A percentile compares a stretch with the other conserved stretches of the same genome.
phyloP scores from a whole-genome alignment of 2,888 invertebrate genomes.

The Pollenia angustigena region DNA sequence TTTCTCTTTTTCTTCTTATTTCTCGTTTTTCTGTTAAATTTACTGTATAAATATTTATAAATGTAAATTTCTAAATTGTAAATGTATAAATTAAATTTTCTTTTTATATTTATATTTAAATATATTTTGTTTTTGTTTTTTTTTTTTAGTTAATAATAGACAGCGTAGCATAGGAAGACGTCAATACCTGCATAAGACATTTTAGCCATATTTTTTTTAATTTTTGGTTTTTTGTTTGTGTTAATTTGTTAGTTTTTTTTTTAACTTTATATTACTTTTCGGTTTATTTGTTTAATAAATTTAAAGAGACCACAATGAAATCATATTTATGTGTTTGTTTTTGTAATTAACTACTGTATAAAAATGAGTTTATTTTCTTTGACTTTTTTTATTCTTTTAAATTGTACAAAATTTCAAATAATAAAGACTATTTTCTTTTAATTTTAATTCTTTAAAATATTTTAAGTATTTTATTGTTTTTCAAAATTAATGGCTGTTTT shows the following conservation, averaged over 20 bases:
- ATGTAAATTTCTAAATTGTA: conserved; percentile 79
- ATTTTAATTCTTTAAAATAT: neutral
- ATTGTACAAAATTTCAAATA: conserved; percentile 18
- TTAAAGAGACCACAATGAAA: conserved; percentile 65
- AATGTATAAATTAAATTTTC: conserved; percentile 80
- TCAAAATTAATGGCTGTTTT: conserved; percentile 47
- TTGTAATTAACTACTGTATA: conserved; percentile 31
- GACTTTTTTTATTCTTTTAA: conserved; percentile 4
- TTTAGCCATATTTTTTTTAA: conserved; percentile 83
- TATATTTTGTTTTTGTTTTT: conserved; percentile 74
- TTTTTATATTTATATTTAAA: conserved; percentile 75
- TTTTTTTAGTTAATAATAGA: conserved; percentile 84
- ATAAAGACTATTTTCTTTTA: conserved; percentile 21
- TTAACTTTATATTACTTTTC: conserved; percentile 38
- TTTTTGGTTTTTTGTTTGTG: conserved; percentile 74
- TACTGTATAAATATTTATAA: conserved; percentile 75
- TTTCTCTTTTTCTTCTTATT: conserved; percentile 41
- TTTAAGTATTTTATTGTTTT: conserved; percentile 27
- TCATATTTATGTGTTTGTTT: conserved; percentile 15
- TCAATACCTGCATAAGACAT: conserved; percentile 85
- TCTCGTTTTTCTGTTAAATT: conserved; percentile 51
- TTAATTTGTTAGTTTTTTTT: conserved; percentile 54
- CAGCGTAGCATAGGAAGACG: conserved; percentile 85
- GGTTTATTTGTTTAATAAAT: conserved; percentile 52
- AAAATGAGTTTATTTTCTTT: conserved; percentile 69